These are phyloP conservation scores for Actenoides lindsayi DNA, from an alignment of 2,113 vertebrate genomes.

Conservation along the genomic window DNA sequence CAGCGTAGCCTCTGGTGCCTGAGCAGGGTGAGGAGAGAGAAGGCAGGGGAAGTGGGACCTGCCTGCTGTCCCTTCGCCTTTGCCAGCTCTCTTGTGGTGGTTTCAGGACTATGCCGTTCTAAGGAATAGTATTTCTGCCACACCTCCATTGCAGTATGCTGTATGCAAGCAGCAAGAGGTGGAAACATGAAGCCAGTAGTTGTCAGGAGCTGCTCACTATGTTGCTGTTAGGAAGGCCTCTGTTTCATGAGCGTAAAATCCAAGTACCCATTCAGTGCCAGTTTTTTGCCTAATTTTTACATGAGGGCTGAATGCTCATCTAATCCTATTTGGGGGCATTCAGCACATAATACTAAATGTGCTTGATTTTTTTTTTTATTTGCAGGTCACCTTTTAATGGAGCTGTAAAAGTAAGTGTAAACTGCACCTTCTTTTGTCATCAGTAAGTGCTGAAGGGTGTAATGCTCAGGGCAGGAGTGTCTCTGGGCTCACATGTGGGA, in stretches of 20 bases:
- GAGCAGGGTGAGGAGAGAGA: background rate
- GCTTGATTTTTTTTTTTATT: constrained; percentile 68
- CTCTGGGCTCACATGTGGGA: constrained; percentile 34
- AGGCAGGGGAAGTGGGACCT: background rate
- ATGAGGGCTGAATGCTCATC: constrained; percentile 50
- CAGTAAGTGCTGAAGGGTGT: constrained; percentile 48
- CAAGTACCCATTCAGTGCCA: background rate
- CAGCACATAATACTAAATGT: constrained; percentile 66
- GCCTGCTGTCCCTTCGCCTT: background rate
- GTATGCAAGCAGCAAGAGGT: background rate
- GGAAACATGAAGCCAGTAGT: background rate
- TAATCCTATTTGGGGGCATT: constrained; percentile 57
- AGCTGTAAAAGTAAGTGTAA: constrained; percentile 73
- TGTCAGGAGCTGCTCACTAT: background rate
- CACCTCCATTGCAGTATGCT: background rate
- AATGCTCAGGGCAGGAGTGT: constrained; percentile 25
- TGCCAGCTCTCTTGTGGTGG: background rate
- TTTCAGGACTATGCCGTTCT: background rate
- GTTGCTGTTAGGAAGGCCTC: background rate
- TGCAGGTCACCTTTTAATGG: constrained; percentile 73
- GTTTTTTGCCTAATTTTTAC: background rate
- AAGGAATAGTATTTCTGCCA: background rate
- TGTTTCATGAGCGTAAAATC: background rate
- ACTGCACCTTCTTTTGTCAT: constrained; percentile 61
- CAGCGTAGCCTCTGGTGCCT: background rate